phyloP scores from a whole-genome alignment of 30 jellyfish, hydroid and myxozoan genomes.

The Hydractinia symbiolongicarpus region DNA sequence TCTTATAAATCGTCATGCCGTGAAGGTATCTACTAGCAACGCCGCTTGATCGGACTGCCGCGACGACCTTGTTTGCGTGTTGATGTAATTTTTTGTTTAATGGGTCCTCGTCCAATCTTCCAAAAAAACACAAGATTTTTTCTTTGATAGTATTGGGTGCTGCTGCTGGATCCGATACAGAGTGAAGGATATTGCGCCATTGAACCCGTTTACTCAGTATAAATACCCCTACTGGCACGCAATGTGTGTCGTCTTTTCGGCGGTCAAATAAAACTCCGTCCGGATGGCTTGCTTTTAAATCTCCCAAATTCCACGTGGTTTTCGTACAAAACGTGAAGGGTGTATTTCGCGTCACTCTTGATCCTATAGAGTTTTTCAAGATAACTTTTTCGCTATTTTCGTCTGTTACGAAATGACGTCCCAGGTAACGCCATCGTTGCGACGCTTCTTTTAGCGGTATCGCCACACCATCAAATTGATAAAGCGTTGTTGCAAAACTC shows the following conservation, averaged over 20 bases:
- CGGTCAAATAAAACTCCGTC: neutral
- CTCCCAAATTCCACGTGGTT: conserved; percentile 1
- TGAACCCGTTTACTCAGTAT: neutral
- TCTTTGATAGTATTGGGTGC: neutral
- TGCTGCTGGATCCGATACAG: conserved; percentile 1
- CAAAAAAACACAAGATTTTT: neutral
- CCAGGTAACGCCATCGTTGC: conserved; percentile 1
- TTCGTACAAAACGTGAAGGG: conserved; percentile 6
- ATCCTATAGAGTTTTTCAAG: neutral
- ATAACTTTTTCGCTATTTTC: neutral
- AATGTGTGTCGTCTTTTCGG: neutral
- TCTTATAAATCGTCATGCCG: conserved; percentile 17
- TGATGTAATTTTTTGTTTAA: neutral
- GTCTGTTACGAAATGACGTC: neutral
- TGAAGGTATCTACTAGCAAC: neutral
- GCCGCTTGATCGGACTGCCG: neutral
- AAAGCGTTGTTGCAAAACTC: neutral
- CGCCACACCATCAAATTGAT: neutral
- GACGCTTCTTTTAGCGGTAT: neutral
- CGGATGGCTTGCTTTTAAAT: conserved; percentile 10
- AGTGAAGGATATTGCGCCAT: conserved; percentile 1
- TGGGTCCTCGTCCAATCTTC: neutral
- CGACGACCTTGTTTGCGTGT: neutral
- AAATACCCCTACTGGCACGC: conserved; percentile 6
- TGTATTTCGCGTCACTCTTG: neutral